Evolutionary conservation across 1,140 invertebrate species (phyloP), one percentile per base, ranked within the genome.

Genomic region (Drosophila athabasca): DNA sequence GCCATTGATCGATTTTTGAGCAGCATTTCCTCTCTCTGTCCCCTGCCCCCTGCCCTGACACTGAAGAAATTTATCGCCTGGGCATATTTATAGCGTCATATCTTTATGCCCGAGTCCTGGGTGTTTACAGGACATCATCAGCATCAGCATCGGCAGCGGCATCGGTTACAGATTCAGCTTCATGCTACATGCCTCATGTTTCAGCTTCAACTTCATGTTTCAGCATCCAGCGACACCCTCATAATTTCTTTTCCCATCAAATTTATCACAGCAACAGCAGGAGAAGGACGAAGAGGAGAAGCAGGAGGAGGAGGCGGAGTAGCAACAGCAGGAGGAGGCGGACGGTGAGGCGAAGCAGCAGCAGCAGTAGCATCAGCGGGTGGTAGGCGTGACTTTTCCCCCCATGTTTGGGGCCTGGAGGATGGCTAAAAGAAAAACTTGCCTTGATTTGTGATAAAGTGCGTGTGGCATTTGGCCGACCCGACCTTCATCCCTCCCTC

Each of bases 1-100:
- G 83, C 81, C 84, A 88, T 88, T 88, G 83, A 88, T 88, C 79
- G 79, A 87, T 88, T 83, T 88, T 88, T 89, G 84, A 88, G 79
- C 82, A 77, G 68, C 44, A 29, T 43, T 51, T 41, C 31, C 49
- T 7, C 17, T 7, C 7, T 19, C 0, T 19, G 17, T 19, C 13
- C 19, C 0, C 44, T 6, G 24, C 52, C 13, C 19, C 0, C 44
- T 6, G 24, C 52, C 57, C 51, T 58, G 57, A 57, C 65, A 70
- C 55, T 76, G 61, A 69, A 39, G 44, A 88, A 73, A 88, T 88
- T 89, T 88, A 88, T 88, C 79, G 83, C 64, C 64, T 75, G 49
- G 83, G 66, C 83, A 88, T 87, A 87, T 87, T 87, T 88, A 87
- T 88, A 82, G 82, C 83, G 59, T 64, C 79, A 72, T 85, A 85